These are phyloP conservation scores for Psix sp. DNA, from an alignment of 1,140 invertebrate species.

Conservation along the genomic window DNA sequence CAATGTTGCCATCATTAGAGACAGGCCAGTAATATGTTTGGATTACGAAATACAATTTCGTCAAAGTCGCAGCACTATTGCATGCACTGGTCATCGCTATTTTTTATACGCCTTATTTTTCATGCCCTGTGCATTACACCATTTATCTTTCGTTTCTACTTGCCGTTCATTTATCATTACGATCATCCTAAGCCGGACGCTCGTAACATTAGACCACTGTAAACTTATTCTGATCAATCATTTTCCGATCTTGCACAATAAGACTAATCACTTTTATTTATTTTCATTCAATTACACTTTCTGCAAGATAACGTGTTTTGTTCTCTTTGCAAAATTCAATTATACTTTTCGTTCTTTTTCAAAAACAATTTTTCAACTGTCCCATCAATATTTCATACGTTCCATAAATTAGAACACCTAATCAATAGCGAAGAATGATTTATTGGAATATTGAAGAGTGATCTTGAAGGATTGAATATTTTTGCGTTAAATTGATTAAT, in stretches of 20 bases:
- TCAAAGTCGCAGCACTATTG: constrained; percentile 39
- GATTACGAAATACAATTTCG: constrained; percentile 46
- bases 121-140: constrained; percentile 23
- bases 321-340: too few species aligned
- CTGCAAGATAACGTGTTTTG: too few species aligned
- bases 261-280: neutral
- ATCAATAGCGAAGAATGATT: too few species aligned
- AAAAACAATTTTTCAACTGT: too few species aligned
- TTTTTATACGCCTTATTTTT: constrained; percentile 56
- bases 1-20: constrained; percentile 23
- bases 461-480: too few species aligned
- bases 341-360: too few species aligned
- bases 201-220: constrained; percentile 46
- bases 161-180: constrained; percentile 53
- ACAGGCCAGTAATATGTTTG: constrained; percentile 17
- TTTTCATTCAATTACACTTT: constrained; percentile 9
- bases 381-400: too few species aligned
- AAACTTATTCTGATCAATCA: constrained; percentile 49
- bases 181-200: constrained; percentile 53
- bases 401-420: too few species aligned
- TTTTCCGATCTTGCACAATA: constrained; percentile 49
- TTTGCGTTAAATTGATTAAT: too few species aligned
- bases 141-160: constrained; percentile 35
- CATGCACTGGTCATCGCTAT: constrained; percentile 18
- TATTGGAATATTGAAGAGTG: too few species aligned